Conservation (phyloP, 2,113 vertebrate species). For the Alligator mississippiensis region DNA sequence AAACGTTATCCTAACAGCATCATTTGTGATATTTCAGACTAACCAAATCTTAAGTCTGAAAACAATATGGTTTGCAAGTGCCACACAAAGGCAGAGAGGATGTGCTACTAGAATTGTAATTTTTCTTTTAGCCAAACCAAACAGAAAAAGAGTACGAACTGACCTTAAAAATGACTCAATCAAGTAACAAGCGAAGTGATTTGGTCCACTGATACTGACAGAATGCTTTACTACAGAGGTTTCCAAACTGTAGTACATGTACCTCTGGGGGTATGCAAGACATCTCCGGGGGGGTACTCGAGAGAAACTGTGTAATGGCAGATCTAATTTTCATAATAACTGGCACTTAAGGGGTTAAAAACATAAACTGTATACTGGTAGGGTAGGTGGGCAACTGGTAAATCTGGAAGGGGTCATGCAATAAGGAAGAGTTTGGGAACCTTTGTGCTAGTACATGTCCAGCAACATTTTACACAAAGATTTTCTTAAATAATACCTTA, state of each 20-base stretch:
- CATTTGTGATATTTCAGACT: neutral
- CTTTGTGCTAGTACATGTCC: neutral
- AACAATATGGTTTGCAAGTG: neutral
- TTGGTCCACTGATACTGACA: neutral
- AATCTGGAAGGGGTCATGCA: no score
- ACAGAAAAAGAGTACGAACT: neutral
- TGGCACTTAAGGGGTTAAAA: no score
- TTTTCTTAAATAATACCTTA: neutral
- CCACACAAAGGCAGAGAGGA: neutral
- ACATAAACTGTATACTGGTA: no score
- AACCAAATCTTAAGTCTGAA: neutral
- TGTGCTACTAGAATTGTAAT: no score
- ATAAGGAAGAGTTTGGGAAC: no score
- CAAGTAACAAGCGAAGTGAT: no score
- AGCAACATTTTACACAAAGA: neutral
- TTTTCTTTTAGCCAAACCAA: neutral
- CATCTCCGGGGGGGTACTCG: no score
- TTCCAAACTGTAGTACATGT: no score
- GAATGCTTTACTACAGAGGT: neutral
- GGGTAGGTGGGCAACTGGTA: no score
- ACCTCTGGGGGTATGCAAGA: no score
- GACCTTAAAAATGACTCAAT: neutral
- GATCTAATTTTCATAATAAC: no score
- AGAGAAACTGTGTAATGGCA: no score
- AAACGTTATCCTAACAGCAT: neutral